Base-by-base conservation (phyloP, 1,140 invertebrate species). In the Pogonus chalceus region DNA sequence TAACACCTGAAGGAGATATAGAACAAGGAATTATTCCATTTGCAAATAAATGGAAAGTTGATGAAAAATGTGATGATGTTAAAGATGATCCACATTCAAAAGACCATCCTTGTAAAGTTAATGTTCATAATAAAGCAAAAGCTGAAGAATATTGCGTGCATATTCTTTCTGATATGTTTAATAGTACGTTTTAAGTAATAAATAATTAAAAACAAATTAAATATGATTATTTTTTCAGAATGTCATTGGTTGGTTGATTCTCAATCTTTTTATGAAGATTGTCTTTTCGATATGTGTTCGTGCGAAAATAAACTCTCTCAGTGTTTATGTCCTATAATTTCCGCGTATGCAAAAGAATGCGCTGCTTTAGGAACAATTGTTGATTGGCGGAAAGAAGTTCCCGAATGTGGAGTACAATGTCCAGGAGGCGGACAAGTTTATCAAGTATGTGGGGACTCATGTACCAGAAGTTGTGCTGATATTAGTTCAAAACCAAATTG, bases 1-100 rank as follows among this genome's bases (percentile, higher is more conserved):
- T 88, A 3, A 93, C 91, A 0, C 87, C 85, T 0, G 85, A 92
- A 64, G 85, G 85, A 16, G 89, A 92, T 63, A 67, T 87, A 0
- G 90, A 93, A 64, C 80, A 85, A 39, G 77, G 83, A 0, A 73
- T 82, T 0, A 72, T 81, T 7, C 77, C 83, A 0, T 94, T 95
- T 67, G 89, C 88, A 0, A 89, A 91, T 65, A 90, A 90, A 61
- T 94, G 91, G 90, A 90, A 88, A 67, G 86, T 84, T 0, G 78
- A 78, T 22, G 84, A 88, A 63, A 75, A 77, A 14, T 92, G 90
- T 65, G 62, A 65, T 0, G 75, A 84, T 47, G 73, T 84, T 24
- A 64, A 76, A 2, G 62, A 72, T 1, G 71, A 73, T 7, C 9
- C 9, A 18, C 37, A 43, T 43, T 72, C 76, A 46, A 71, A 69